Percentiles rank a stretch among this genome's conserved stretches.
Conservation (phyloP, 2,888 invertebrate genomes). For the Agonum fuliginosum region DNA sequence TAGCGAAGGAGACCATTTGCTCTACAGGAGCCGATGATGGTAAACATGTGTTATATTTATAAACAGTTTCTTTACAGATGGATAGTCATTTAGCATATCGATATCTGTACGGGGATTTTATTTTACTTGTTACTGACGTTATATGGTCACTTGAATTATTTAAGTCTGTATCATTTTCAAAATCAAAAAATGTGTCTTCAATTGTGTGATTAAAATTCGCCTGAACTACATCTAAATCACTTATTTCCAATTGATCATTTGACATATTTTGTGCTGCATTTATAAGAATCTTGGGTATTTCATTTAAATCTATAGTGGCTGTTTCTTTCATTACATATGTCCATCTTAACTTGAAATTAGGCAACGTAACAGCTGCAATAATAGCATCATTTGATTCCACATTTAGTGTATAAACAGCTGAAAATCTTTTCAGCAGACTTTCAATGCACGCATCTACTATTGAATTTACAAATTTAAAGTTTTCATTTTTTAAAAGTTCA, state of each 20-base stretch:
- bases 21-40: too few relatives aligned
- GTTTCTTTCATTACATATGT: neutral
- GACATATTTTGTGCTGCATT: neutral
- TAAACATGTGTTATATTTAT: too few relatives aligned
- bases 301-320: neutral
- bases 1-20: too few relatives aligned
- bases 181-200: conserved; percentile 40
- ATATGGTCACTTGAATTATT: neutral
- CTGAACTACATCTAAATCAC: neutral
- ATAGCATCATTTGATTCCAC: conserved; percentile 3
- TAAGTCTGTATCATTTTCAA: conserved; percentile 12
- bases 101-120: too few relatives aligned
- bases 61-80: too few relatives aligned
- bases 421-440: neutral
- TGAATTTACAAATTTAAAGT: neutral
- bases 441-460: neutral
- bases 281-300: neutral
- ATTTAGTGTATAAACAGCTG: neutral
- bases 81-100: too few relatives aligned
- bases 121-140: too few relatives aligned
- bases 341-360: conserved; percentile 7
- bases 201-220: neutral
- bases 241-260: neutral
- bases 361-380: conserved; percentile 13
- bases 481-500: neutral